Conservation (phyloP, 2,888 invertebrate genomes). For the Periphyllus acericola region DNA sequence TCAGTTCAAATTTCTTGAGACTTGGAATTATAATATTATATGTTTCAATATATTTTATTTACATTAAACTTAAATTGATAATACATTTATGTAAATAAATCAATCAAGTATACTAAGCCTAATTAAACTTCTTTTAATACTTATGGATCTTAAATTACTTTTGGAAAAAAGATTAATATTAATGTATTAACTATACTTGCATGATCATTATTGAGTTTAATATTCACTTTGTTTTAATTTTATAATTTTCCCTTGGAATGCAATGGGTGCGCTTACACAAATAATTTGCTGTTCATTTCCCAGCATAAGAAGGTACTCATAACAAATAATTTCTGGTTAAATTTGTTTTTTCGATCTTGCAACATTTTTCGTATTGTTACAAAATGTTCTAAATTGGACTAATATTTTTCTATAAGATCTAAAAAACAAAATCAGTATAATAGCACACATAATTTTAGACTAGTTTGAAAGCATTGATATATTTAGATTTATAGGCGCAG, state of each 20-base stretch:
- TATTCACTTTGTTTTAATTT: slow-evolving; percentile 59
- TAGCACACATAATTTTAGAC: slow-evolving; percentile 34
- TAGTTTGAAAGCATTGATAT: slow-evolving; percentile 10
- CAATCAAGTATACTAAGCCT: not conserved
- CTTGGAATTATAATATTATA: no score
- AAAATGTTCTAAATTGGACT: not conserved
- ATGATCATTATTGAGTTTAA: slow-evolving; percentile 59
- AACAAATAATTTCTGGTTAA: slow-evolving; percentile 38
- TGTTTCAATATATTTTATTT: not conserved
- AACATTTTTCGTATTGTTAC: not conserved
- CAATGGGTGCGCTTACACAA: slow-evolving; percentile 60
- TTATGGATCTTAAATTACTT: not conserved
- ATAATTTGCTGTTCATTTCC: slow-evolving; percentile 58
- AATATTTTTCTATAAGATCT: slow-evolving; percentile 36
- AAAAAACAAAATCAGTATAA: slow-evolving; percentile 41
- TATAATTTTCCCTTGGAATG: slow-evolving; percentile 60
- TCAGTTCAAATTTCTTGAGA: not conserved
- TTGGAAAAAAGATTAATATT: not conserved
- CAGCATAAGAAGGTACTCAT: slow-evolving; percentile 61
- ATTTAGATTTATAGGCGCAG: slow-evolving; percentile 27
- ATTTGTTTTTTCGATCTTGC: slow-evolving; percentile 52
- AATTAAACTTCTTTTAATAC: not conserved
- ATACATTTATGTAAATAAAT: no score
- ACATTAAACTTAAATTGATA: no score
- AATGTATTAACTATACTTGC: slow-evolving; percentile 38